Conservation (phyloP, 2,797 vertebrate genomes). For the Pseudochromis fuscus region DNA sequence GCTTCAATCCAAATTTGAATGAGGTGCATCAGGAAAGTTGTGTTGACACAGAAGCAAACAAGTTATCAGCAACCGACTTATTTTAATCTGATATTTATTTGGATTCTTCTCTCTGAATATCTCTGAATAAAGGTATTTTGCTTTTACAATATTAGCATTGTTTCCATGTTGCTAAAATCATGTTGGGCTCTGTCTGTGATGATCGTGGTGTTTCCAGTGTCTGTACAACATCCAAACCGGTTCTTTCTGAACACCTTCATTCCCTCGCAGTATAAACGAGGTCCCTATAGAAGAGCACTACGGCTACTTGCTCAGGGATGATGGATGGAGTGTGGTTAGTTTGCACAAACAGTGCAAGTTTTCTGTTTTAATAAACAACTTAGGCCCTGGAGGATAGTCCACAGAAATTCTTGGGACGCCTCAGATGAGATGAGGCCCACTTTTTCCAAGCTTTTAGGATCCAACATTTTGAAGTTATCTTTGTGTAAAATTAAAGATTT, state of each 20-base stretch:
- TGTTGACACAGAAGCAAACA: slow-evolving; percentile 66
- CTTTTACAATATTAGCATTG: slow-evolving; percentile 1
- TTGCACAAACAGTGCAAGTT: slow-evolving; percentile 70
- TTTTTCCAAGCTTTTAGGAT: slow-evolving; percentile 17
- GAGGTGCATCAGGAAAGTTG: slow-evolving; percentile 50
- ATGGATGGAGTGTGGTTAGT: slow-evolving; percentile 74
- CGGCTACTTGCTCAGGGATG: slow-evolving; percentile 60
- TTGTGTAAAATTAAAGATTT: slow-evolving; percentile 29
- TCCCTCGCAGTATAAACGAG: slow-evolving; percentile 54
- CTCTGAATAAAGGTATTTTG: slow-evolving; percentile 15
- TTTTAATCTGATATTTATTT: too few relatives aligned
- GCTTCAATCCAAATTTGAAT: slow-evolving; percentile 72
- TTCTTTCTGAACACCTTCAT: slow-evolving; percentile 58
- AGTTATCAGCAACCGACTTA: slow-evolving; percentile 64
- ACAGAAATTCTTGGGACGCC: slow-evolving; percentile 38
- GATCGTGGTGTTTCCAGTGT: slow-evolving; percentile 51
- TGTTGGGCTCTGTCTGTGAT: slow-evolving; percentile 6
- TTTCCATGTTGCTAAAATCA: slow-evolving; percentile 28
- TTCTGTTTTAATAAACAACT: slow-evolving; percentile 74
- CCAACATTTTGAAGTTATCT: slow-evolving; percentile 25
- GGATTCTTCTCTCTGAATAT: neutral
- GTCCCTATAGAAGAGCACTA: slow-evolving; percentile 58
- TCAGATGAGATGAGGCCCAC: slow-evolving; percentile 17
- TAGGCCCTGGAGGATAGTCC: slow-evolving; percentile 56
- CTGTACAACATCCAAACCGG: slow-evolving; percentile 70